Evolutionary conservation across 2,113 vertebrate species (phyloP), one percentile per base, ranked within the genome.

Genomic region (Chinchilla lanigera): DNA sequence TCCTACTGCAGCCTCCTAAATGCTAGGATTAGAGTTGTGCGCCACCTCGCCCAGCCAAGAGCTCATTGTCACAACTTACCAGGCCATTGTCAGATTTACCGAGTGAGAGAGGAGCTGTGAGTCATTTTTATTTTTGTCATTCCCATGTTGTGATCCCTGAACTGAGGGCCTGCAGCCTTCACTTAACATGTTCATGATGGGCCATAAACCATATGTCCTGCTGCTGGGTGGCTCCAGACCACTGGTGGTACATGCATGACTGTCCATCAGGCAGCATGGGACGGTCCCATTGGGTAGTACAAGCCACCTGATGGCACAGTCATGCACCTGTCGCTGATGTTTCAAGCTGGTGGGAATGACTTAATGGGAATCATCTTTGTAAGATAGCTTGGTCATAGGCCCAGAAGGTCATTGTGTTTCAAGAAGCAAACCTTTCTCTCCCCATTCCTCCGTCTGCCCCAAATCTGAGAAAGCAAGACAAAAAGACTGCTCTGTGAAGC

Each of bases 291-390:
- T 75, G 71, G 24, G 41, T 75, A 47, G 71, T 41, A 13, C 24
- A 38, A 75, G 71, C n/a, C 71, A 75, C 11, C 22, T 75, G 24
- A 75, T 44, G 38, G 71, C 22, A 75, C 38, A 75, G 71, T 75
- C 22, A 26, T 75, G 71, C 24, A 26, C 26, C 22, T 75, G 44
- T 38, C 1, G 11, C 71, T 75, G 41, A 41, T 69, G 24, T 38
- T 75, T 75, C 71, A 44, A 47, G 71, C 71, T 24, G 10, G 22
- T 75, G 24, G 71, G 22, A 75, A 26, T 12, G 1, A 28, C 71
- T 44, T 75, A 73, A 26, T 41, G 81, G 56, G 73, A 61, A 10
- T 92, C 60, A 54, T 93, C 65, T 94, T 94, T 94, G 73, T 80
- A 73, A 82, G 24, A 52, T 14, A 38, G 50, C 38, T 86, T 7